phyloP scores from a whole-genome alignment of 2,797 vertebrate genomes.

The Lycodopsis pacificus region DNA sequence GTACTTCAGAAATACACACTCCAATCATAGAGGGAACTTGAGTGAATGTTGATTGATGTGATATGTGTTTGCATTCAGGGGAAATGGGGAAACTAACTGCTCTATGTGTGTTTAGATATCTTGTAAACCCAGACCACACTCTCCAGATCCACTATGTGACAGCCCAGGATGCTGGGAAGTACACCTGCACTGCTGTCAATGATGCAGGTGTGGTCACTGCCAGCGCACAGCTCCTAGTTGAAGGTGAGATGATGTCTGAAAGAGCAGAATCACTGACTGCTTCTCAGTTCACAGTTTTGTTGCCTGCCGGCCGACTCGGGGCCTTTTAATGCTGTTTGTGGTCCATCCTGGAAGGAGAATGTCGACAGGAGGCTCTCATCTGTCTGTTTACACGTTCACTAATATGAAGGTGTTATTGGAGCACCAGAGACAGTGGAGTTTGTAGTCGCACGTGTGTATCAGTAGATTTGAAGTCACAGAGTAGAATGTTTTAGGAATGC shows the following conservation, averaged over 20 bases:
- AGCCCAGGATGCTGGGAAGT: slow-evolving; percentile 82
- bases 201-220: slow-evolving; percentile 81
- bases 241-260: slow-evolving; percentile 78
- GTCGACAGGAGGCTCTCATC: background rate
- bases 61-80: background rate
- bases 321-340: background rate
- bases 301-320: background rate
- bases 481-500: too few species aligned
- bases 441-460: too few species aligned
- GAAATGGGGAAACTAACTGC: background rate
- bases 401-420: too few species aligned
- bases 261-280: background rate
- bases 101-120: slow-evolving; percentile 79
- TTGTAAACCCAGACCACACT: slow-evolving; percentile 87
- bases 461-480: too few species aligned
- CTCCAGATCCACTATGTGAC: slow-evolving; percentile 88
- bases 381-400: background rate
- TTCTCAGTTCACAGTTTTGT: background rate
- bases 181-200: slow-evolving; percentile 88
- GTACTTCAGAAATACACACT: slow-evolving; percentile 65
- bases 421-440: too few species aligned
- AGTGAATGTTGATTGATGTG: too few species aligned
- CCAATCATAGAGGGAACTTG: background rate
- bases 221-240: slow-evolving; percentile 81
- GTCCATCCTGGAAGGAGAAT: background rate